Evolutionary conservation across 2,797 vertebrate species (phyloP).

Genomic region (Neosilurus hyrtlii): DNA sequence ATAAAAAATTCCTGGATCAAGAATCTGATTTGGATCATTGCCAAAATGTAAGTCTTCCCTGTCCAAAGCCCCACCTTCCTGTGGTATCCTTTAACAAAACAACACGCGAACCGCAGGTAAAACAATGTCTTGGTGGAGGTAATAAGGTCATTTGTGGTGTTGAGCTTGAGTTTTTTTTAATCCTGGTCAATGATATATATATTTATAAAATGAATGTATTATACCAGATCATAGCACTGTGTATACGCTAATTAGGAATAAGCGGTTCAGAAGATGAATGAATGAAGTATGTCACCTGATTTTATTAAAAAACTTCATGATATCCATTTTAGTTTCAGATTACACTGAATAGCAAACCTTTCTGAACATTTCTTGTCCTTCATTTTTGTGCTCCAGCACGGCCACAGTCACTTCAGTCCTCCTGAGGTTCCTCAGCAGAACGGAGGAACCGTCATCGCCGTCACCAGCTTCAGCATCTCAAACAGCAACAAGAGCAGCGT

Average conservation of each 20-base stretch:
- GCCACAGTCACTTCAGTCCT: slow-evolving; percentile 68
- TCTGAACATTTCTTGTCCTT: not conserved
- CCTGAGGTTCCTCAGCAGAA: slow-evolving; percentile 56
- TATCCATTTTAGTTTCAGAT: not conserved
- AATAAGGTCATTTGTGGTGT: not conserved
- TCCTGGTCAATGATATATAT: not conserved
- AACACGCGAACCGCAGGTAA: no score
- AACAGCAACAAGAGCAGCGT: slow-evolving; percentile 58
- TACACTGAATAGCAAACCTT: not conserved
- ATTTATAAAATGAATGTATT: not conserved
- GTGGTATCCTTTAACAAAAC: no score
- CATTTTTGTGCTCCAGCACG: slow-evolving; percentile 58
- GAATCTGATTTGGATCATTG: no score
- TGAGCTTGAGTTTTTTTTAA: no score
- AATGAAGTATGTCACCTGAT: not conserved
- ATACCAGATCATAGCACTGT: not conserved
- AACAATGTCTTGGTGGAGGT: no score
- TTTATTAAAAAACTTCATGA: not conserved
- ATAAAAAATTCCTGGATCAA: no score
- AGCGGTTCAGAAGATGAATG: no score
- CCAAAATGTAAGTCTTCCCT: no score
- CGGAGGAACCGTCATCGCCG: slow-evolving; percentile 60
- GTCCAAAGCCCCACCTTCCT: no score
- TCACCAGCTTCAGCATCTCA: slow-evolving; percentile 61
- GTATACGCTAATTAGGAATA: no score